A percentile compares a stretch with the other conserved stretches of the same genome.
Evolutionary conservation across 2,888 invertebrate species (phyloP).

Genomic region (Lingula anatina): DNA sequence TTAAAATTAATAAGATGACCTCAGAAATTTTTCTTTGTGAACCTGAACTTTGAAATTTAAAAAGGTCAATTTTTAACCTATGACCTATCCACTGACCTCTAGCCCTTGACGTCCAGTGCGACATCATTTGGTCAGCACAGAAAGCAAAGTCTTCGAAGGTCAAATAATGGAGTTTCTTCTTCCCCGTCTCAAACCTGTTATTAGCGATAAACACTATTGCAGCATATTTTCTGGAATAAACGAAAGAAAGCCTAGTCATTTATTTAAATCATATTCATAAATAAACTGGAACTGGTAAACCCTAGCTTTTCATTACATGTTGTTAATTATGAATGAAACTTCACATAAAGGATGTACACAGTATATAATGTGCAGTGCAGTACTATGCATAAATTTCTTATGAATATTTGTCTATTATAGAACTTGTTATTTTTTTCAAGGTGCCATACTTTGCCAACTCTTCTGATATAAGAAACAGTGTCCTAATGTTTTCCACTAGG

Average conservation of each 20-base stretch:
- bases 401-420: no score
- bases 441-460: constrained; percentile 78
- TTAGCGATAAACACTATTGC: constrained; percentile 89
- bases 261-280: background rate
- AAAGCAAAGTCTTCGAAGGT: constrained; percentile 80
- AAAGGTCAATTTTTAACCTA: background rate
- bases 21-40: background rate
- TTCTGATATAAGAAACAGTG: constrained; percentile 74
- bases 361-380: no score
- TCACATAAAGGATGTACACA: no score
- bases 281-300: no score
- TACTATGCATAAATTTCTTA: no score
- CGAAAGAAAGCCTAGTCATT: constrained; percentile 8
- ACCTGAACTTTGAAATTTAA: no score
- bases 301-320: no score
- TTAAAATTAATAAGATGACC: background rate
- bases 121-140: constrained; percentile 85
- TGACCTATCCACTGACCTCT: constrained; percentile 20
- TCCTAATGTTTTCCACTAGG: constrained; percentile 76
- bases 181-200: constrained; percentile 85
- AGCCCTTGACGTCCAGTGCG: constrained; percentile 73
- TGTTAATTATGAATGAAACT: no score
- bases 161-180: constrained; percentile 79
- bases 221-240: constrained; percentile 62
- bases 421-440: no score